These are phyloP conservation scores for Arenicola marina DNA, from an alignment of 2,888 invertebrate species.

Conservation along the genomic window DNA sequence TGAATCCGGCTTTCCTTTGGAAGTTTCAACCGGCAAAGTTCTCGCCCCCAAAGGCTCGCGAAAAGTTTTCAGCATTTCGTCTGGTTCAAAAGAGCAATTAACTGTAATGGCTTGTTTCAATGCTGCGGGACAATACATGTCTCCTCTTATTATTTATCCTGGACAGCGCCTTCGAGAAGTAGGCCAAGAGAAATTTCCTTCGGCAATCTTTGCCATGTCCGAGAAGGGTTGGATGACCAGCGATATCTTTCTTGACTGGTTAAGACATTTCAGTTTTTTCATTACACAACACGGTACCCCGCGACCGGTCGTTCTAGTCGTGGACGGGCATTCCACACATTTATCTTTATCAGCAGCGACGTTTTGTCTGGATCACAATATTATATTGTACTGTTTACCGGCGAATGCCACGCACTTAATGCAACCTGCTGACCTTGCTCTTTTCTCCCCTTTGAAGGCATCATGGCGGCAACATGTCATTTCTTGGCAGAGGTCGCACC, in stretches of 20 bases:
- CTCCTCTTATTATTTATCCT: not conserved
- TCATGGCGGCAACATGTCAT: not conserved
- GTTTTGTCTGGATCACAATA: not conserved
- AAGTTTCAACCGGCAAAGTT: not conserved
- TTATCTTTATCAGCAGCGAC: not conserved
- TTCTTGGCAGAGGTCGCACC: not conserved
- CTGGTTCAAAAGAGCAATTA: not conserved
- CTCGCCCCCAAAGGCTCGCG: not conserved
- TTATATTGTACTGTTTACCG: not conserved
- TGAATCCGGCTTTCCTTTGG: not conserved
- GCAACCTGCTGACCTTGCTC: not conserved
- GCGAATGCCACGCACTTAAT: conserved; percentile 1
- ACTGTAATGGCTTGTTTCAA: not conserved
- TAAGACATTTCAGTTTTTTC: not conserved
- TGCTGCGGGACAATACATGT: not conserved
- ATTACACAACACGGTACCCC: not conserved
- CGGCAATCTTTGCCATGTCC: not conserved
- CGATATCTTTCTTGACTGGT: not conserved
- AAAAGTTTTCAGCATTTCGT: too few species aligned
- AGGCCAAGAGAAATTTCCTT: not conserved
- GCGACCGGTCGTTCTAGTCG: not conserved
- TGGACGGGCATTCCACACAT: not conserved
- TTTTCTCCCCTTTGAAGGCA: not conserved
- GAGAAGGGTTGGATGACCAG: not conserved
- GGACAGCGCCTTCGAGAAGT: not conserved